A percentile compares a stretch with the other conserved stretches of the same genome.
These are phyloP conservation scores for Zaprionus africanus DNA, from an alignment of 1,140 invertebrate genomes.

Conservation along the genomic window DNA sequence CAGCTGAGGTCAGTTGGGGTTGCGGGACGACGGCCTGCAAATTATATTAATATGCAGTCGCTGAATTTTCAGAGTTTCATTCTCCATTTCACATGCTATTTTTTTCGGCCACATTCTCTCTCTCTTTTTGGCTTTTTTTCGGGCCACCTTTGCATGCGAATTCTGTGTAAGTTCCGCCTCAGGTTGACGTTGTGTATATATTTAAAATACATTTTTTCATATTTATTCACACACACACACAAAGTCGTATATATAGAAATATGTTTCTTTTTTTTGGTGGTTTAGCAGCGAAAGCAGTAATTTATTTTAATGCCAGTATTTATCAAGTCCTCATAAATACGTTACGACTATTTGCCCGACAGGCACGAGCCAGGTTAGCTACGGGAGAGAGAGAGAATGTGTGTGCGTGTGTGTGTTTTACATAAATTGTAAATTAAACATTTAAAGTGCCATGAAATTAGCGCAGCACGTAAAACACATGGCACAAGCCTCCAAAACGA, in stretches of 20 bases:
- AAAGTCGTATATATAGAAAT: constrained; percentile 17
- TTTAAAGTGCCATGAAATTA: constrained; percentile 81
- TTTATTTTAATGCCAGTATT: constrained; percentile 84
- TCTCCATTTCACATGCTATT: constrained; percentile 43
- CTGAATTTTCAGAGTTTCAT: constrained; percentile 44
- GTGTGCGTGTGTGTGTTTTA: constrained; percentile 59
- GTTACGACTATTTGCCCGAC: constrained; percentile 41
- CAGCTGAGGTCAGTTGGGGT: constrained; percentile 17
- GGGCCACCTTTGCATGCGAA: constrained; percentile 54
- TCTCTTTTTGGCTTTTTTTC: constrained; percentile 35
- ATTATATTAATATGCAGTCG: constrained; percentile 82
- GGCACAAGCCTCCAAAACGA: constrained; percentile 33
- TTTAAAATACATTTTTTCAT: constrained; percentile 62
- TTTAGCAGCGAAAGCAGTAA: constrained; percentile 68
- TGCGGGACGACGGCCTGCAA: constrained; percentile 60
- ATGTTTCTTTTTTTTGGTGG: constrained; percentile 29
- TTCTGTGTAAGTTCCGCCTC: constrained; percentile 49
- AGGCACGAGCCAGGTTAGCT: constrained; percentile 12
- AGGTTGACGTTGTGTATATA: constrained; percentile 46
- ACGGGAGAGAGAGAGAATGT: constrained; percentile 6
- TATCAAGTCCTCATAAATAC: constrained; percentile 60
- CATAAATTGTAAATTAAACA: constrained; percentile 82
- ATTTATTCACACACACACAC: constrained; percentile 17
- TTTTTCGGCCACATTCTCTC: constrained; percentile 40
- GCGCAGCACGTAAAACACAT: constrained; percentile 68